These are phyloP conservation scores for Mugil cephalus DNA, from an alignment of 2,113 vertebrate species.

Conservation along the genomic window DNA sequence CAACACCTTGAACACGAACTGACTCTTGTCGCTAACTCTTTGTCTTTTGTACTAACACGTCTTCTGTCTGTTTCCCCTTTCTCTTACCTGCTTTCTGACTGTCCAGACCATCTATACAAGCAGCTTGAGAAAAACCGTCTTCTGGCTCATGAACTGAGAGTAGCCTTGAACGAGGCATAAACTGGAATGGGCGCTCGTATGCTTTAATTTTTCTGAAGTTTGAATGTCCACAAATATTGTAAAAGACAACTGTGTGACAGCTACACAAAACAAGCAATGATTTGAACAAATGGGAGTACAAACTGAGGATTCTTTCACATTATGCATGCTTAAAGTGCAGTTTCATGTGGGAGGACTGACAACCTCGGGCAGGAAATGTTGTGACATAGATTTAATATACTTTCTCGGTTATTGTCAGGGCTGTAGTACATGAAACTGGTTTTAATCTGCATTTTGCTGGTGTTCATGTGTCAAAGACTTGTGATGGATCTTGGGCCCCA, in stretches of 20 bases:
- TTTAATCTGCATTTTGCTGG: constrained; percentile 1
- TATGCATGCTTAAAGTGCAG: constrained; percentile 57
- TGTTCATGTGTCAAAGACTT: background rate
- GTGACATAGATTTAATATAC: background rate
- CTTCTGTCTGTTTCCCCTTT: constrained; percentile 80
- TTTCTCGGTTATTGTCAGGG: constrained; percentile 45
- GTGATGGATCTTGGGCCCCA: background rate
- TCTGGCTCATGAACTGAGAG: constrained; percentile 95
- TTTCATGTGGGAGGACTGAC: constrained; percentile 12
- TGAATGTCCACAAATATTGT: constrained; percentile 33
- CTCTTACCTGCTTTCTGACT: constrained; percentile 89
- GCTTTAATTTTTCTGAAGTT: constrained; percentile 42
- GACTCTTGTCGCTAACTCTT: constrained; percentile 28
- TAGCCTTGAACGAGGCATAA: constrained; percentile 95
- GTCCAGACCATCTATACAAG: constrained; percentile 94
- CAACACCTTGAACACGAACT: background rate
- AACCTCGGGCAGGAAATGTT: background rate
- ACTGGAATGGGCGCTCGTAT: background rate
- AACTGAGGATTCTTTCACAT: constrained; percentile 20
- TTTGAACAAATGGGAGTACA: constrained; percentile 26
- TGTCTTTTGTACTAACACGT: constrained; percentile 70
- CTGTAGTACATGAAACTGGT: constrained; percentile 25
- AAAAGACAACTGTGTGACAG: constrained; percentile 13
- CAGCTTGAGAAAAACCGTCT: constrained; percentile 97
- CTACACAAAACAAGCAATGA: constrained; percentile 20